A percentile compares a stretch with the other conserved stretches of the same genome.
These are phyloP conservation scores for Pristiophorus japonicus DNA, from an alignment of 2,113 vertebrate genomes.

Conservation along the genomic window DNA sequence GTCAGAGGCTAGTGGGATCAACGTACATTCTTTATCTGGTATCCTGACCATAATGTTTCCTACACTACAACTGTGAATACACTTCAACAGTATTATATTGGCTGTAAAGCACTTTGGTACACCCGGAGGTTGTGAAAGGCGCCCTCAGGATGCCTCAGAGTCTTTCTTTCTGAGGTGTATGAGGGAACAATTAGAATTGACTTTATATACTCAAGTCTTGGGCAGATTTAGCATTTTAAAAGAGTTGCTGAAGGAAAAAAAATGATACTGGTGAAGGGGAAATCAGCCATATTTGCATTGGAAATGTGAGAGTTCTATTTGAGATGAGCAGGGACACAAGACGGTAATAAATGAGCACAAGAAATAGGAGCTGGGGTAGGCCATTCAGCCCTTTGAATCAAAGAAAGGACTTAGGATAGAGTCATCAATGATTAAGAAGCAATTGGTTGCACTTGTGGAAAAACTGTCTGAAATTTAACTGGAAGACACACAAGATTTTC, in stretches of 20 bases:
- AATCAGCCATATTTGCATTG: not conserved
- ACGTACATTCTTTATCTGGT: not conserved
- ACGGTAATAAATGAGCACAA: too few relatives aligned
- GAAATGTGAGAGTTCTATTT: not conserved
- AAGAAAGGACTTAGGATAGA: not conserved
- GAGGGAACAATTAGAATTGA: not conserved
- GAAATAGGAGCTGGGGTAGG: not conserved
- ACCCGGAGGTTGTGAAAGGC: too few relatives aligned
- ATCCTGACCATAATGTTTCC: not conserved
- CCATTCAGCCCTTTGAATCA: too few relatives aligned
- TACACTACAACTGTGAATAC: not conserved
- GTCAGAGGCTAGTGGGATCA: not conserved
- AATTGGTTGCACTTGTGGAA: not conserved
- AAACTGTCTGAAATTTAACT: not conserved
- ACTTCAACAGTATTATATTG: too few relatives aligned
- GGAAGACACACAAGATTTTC: not conserved
- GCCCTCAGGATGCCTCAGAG: too few relatives aligned
- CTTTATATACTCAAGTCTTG: not conserved
- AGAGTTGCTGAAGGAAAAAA: not conserved
- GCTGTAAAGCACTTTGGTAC: too few relatives aligned
- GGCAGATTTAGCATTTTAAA: not conserved
- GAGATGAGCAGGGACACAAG: not conserved
- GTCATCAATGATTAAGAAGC: not conserved
- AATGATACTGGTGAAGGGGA: not conserved
- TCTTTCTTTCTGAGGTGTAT: not conserved